These are phyloP conservation scores for Serrognathus titanus DNA, from an alignment of 2,888 invertebrate genomes.

Conservation along the genomic window DNA sequence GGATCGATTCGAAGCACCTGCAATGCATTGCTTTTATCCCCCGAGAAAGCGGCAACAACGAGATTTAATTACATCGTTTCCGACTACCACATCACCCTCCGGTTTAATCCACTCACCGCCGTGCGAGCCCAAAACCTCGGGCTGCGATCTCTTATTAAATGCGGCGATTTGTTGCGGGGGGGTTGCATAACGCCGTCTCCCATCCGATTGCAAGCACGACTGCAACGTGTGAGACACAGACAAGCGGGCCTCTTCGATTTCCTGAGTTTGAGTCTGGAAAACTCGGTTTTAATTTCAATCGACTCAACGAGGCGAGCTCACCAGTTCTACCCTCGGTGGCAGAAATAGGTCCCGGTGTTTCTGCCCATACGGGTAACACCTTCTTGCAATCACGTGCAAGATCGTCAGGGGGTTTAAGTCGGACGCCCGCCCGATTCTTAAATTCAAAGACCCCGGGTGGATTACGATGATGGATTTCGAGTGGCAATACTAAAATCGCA, in stretches of 20 bases:
- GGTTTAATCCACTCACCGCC: slow-evolving; percentile 62
- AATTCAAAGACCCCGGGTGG: slow-evolving; percentile 87
- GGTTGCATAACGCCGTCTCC: slow-evolving; percentile 75
- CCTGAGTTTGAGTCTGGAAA: slow-evolving; percentile 66
- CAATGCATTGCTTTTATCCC: slow-evolving; percentile 17
- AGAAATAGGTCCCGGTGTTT: slow-evolving; percentile 63
- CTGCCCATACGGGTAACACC: slow-evolving; percentile 51
- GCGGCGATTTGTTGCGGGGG: slow-evolving; percentile 88
- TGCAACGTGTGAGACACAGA: slow-evolving; percentile 85
- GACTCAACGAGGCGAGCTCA: slow-evolving; percentile 15
- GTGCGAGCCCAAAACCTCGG: slow-evolving; percentile 61
- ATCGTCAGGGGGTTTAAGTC: slow-evolving; percentile 83
- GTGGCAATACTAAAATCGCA: slow-evolving; percentile 61
- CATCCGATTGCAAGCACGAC: slow-evolving; percentile 79
- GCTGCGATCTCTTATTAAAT: slow-evolving; percentile 75
- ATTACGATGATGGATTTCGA: slow-evolving; percentile 87
- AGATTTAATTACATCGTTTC: slow-evolving; percentile 62
- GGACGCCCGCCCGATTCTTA: slow-evolving; percentile 87
- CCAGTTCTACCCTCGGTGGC: slow-evolving; percentile 54
- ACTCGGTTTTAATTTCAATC: neutral
- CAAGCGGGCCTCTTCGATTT: slow-evolving; percentile 79
- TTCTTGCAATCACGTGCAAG: slow-evolving; percentile 81
- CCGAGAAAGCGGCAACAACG: neutral
- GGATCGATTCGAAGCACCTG: slow-evolving; percentile 65
- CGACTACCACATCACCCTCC: slow-evolving; percentile 65